Conservation (phyloP, 2,113 vertebrate genomes). For the Hoplias malabaricus region DNA sequence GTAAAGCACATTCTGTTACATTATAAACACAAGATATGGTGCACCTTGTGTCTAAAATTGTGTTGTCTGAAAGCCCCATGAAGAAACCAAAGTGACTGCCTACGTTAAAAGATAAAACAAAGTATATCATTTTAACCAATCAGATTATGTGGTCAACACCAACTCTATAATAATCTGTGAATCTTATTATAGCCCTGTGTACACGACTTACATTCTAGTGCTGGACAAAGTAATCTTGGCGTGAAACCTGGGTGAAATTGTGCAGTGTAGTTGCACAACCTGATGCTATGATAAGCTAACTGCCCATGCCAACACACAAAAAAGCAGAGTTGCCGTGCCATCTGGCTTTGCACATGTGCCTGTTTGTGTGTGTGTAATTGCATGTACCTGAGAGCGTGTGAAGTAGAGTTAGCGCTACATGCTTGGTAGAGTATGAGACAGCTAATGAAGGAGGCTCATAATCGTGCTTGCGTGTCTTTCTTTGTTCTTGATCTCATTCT, state of each 20-base stretch:
- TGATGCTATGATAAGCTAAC: not conserved
- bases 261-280: not conserved
- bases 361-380: slow-evolving; percentile 2
- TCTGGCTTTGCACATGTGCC: not conserved
- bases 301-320: not conserved
- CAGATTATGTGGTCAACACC: too few species aligned
- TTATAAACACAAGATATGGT: too few species aligned
- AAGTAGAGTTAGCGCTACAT: slow-evolving; percentile 55
- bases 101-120: too few species aligned
- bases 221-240: not conserved
- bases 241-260: not conserved
- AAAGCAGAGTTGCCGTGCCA: not conserved
- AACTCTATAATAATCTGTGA: not conserved
- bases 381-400: slow-evolving; percentile 44
- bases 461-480: slow-evolving; percentile 62
- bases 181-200: not conserved
- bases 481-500: slow-evolving; percentile 1
- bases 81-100: too few species aligned
- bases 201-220: not conserved
- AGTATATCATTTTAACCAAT: too few species aligned
- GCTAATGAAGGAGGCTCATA: slow-evolving; percentile 57
- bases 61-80: too few species aligned
- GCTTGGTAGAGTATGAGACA: slow-evolving; percentile 65
- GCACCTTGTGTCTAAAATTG: too few species aligned
- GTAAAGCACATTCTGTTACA: too few species aligned